Evolutionary conservation across 2,888 invertebrate genomes (phyloP).

Genomic region (Luperina nickerlii): DNA sequence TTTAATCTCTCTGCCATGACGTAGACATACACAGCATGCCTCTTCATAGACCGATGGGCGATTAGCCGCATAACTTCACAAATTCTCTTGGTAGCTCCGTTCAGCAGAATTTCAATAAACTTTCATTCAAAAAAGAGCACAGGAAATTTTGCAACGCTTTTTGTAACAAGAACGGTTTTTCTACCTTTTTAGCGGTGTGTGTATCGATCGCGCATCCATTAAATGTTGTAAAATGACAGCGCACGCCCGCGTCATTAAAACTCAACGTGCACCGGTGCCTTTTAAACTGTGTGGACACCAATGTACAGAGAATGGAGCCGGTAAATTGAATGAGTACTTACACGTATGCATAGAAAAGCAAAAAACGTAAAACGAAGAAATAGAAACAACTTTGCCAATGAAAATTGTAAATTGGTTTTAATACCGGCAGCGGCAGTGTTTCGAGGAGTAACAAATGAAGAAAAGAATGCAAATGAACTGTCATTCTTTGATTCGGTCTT

Average conservation of each 20-base stretch:
- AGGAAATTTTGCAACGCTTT: conserved; percentile 57
- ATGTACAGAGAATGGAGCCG: conserved; percentile 54
- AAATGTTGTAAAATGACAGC: conserved; percentile 74
- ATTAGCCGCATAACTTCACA: conserved; percentile 42
- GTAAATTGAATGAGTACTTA: conserved; percentile 44
- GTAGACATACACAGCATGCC: background rate
- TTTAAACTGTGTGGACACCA: conserved; percentile 65
- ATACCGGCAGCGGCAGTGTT: background rate
- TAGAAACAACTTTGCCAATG: conserved; percentile 25
- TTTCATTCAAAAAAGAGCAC: conserved; percentile 35
- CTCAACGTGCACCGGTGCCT: conserved; percentile 69
- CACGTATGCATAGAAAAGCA: conserved; percentile 25
- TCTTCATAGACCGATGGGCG: conserved; percentile 21
- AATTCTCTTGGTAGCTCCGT: conserved; percentile 7
- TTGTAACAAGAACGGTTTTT: conserved; percentile 49
- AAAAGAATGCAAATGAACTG: background rate
- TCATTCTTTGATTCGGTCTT: background rate
- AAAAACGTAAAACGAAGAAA: conserved; percentile 23
- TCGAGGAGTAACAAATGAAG: conserved; percentile 10
- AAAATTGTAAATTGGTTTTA: conserved; percentile 26
- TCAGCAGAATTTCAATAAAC: conserved; percentile 45
- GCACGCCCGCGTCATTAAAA: conserved; percentile 77
- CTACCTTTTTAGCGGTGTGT: conserved; percentile 53
- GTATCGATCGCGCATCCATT: conserved; percentile 71
- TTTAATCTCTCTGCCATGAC: background rate